Evolutionary conservation across 1,140 invertebrate species (phyloP), one percentile per base, ranked within the genome.

Genomic region (Neodiprion pinetum): DNA sequence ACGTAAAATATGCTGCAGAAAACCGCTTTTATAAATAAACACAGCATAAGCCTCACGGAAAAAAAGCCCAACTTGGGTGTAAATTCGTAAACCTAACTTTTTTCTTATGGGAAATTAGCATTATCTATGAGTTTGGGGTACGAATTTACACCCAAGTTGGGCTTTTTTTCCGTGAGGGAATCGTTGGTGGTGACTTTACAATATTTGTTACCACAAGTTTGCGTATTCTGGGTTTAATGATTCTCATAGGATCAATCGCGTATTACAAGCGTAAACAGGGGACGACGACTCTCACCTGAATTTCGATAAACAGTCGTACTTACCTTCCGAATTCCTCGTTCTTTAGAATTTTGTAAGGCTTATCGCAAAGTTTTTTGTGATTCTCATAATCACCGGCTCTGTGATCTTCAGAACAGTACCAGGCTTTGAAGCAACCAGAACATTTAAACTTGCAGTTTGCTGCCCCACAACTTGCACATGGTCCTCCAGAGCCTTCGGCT

Each of bases 261-360:
- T 5, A 40, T 40, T 40, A 40, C 28, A 40, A 40, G 28, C 1
- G 61, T 65, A 14, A 65, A 7, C 1, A 65, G 12, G 12, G 0
- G 12, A 65, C 17, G 7, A 65, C 7, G 61, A 65, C 17, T 65
- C 4, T 65, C 2, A 14, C 12, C 61, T 14, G 61, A 65, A 65
- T 7, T 65, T 65, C 4, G 12, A 65, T 14, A 21, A 65, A 65
- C 17, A 14, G 12, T 70, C 28, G 14, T 9, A 65, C 70, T 74
- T 80, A 88, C 79, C 93, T 90, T 74, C 94, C 93, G n/a, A 92
- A 90, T 84, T 90, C 89, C 53, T 92, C 90, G 82, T 91, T 92
- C 68, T 81, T 84, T 75, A 88, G 80, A 75, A 89, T 78, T 74
- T 86, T 84, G 74, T 85, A 87, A 12, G 84, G 79, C 68, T 84